phyloP scores from a whole-genome alignment of 2,888 invertebrate genomes.

The Hylaea fasciaria region DNA sequence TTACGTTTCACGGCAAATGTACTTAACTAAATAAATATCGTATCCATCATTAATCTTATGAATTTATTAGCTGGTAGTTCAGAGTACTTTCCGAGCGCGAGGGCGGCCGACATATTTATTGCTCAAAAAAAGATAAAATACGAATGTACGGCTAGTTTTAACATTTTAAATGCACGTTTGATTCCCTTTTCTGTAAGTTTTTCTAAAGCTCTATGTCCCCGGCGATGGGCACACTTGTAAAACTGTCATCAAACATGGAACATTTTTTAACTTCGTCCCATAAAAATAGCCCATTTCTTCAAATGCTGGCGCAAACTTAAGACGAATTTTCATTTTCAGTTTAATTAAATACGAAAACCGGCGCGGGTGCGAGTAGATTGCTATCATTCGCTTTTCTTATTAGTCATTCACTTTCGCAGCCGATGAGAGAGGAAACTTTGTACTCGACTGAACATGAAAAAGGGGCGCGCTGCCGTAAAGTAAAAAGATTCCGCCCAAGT shows the following conservation, averaged over 20 bases:
- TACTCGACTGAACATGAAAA: slow-evolving; percentile 69
- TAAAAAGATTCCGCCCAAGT: slow-evolving; percentile 71
- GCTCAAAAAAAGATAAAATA: slow-evolving; percentile 70
- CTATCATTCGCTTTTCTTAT: slow-evolving; percentile 75
- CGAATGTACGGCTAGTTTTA: slow-evolving; percentile 63
- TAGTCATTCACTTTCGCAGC: slow-evolving; percentile 68
- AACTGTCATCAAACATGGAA: slow-evolving; percentile 57
- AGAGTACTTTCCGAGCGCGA: slow-evolving; percentile 67
- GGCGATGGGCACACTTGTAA: slow-evolving; percentile 64
- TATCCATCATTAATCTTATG: slow-evolving; percentile 78
- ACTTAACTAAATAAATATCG: slow-evolving; percentile 77
- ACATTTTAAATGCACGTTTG: slow-evolving; percentile 65
- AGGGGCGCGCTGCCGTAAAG: slow-evolving; percentile 66
- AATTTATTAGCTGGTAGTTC: slow-evolving; percentile 74
- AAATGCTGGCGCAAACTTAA: slow-evolving; percentile 26
- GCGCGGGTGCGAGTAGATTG: slow-evolving; percentile 61
- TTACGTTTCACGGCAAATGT: slow-evolving; percentile 74
- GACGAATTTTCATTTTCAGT: slow-evolving; percentile 54
- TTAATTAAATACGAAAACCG: slow-evolving; percentile 68
- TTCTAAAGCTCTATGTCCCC: slow-evolving; percentile 51
- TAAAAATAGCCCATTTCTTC: slow-evolving; percentile 38
- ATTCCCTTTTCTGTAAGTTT: slow-evolving; percentile 52
- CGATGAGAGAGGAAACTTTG: slow-evolving; percentile 69
- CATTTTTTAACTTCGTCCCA: slow-evolving; percentile 45
- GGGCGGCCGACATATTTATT: slow-evolving; percentile 78